phyloP scores from a whole-genome alignment of 1,140 invertebrate species.

The Pseudomyrmex cubaensis region DNA sequence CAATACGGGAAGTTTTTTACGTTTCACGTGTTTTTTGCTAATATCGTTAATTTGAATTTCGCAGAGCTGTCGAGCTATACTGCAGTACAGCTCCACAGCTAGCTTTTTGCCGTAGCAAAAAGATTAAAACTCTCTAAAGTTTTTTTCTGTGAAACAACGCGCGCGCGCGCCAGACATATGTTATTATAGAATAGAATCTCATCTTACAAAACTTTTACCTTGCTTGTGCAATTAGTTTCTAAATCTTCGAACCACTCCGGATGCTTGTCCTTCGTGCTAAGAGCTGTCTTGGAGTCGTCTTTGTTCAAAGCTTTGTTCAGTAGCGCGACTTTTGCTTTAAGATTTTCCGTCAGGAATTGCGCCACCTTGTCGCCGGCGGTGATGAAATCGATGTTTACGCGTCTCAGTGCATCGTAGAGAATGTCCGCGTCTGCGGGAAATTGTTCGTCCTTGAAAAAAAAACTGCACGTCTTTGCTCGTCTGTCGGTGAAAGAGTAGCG shows the following conservation, averaged over 20 bases:
- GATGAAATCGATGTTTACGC: conserved; percentile 88
- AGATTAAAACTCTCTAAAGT: too few relatives aligned
- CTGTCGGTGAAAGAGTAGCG: background rate
- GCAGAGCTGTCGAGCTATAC: too few relatives aligned
- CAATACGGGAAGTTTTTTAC: too few relatives aligned
- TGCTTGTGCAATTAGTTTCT: conserved; percentile 89
- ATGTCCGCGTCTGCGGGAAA: conserved; percentile 86
- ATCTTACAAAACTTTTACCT: conserved; percentile 80
- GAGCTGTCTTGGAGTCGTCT: conserved; percentile 85
- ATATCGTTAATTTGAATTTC: too few relatives aligned
- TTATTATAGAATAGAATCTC: background rate
- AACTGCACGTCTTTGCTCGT: background rate
- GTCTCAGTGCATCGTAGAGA: conserved; percentile 87
- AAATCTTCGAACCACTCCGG: conserved; percentile 91
- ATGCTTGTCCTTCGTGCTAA: conserved; percentile 88
- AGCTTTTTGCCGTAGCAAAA: too few relatives aligned
- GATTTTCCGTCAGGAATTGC: conserved; percentile 88
- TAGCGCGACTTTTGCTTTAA: conserved; percentile 87
- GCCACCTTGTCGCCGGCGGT: conserved; percentile 87
- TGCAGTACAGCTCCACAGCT: too few relatives aligned
- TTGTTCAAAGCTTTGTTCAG: conserved; percentile 84
- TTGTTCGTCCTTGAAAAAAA: conserved; percentile 26
- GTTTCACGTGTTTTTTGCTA: too few relatives aligned
- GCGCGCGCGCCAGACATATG: background rate
- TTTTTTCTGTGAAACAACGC: too few relatives aligned